Evolutionary conservation across 2,797 vertebrate genomes (phyloP), one percentile per base, ranked within the genome.

Genomic region (Urocyon cinereoargenteus): DNA sequence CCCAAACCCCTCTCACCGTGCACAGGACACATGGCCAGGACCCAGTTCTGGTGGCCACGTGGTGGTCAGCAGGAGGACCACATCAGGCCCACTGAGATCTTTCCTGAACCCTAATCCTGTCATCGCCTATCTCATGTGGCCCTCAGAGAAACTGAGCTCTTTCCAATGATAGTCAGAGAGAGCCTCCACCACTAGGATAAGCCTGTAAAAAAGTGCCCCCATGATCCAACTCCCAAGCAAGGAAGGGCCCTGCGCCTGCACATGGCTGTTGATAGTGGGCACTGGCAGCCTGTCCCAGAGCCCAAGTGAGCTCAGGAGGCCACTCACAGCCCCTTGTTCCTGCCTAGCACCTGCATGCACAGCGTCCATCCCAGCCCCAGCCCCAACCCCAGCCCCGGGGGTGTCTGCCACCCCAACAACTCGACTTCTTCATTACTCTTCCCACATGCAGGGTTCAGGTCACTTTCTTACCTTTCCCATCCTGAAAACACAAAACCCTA

Each of bases 221-320:
- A 40, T 55, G n/a, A 70, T 49, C 64, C 36, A 34, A 1, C 53
- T 62, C 21, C 53, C 40, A 13, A 31, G 83, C 24, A 21, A 68
- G 40, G 31, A 18, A 3, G 53, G 21, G 45, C 28, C n/a, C 34
- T 10, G 4, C 1, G 51, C 2, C 21, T 2, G 16, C 16, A 0
- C 6, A 0, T 8, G 36, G 62, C 51, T 45, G 22, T 14, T 15
- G 3, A 2, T 16, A 11, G 6, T 19, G 4, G 40, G 6, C 8
- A 8, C 24, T 2, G 18, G 53, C 84, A 3, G 5, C 86, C 59
- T 8, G n/a, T 55, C 21, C 45, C 12, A 22, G 7, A 11, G n/a
- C 57, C 45, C 64, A 18, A 4, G 36, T 2, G 3, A 2, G 66
- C 92, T 87, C 55, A 19, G 15, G 45, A 34, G 73, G 78, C 57